Conservation (phyloP, 2,797 vertebrate species). For the Jordanella pulchra region DNA sequence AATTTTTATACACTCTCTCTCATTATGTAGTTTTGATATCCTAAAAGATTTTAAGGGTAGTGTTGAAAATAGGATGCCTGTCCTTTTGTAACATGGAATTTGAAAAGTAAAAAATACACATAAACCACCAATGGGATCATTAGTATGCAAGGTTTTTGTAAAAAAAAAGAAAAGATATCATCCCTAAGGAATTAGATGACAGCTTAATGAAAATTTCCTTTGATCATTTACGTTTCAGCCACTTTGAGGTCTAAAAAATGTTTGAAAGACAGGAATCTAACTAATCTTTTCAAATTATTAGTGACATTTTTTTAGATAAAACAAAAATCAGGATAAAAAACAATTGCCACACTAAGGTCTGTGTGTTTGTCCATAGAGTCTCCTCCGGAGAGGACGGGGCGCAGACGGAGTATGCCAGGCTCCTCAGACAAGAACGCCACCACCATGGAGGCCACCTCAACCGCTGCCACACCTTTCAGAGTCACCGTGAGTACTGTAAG, state of each 20-base stretch:
- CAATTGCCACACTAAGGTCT: neutral
- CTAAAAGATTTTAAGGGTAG: neutral
- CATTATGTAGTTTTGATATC: neutral
- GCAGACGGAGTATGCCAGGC: slow-evolving; percentile 93
- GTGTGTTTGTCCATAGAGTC: slow-evolving; percentile 82
- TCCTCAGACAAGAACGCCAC: slow-evolving; percentile 85
- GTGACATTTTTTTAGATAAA: neutral
- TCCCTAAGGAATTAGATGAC: too few relatives aligned
- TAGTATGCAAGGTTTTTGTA: neutral
- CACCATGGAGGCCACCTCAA: slow-evolving; percentile 84
- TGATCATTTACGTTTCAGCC: too few relatives aligned
- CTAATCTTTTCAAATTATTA: neutral
- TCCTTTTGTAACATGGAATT: neutral
- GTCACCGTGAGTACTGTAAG: slow-evolving; percentile 90
- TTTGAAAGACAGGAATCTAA: neutral
- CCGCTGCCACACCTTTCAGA: slow-evolving; percentile 87
- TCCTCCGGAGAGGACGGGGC: slow-evolving; percentile 88
- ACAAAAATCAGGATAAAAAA: neutral
- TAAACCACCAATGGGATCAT: neutral
- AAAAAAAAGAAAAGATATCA: too few relatives aligned
- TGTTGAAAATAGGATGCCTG: neutral
- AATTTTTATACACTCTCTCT: neutral
- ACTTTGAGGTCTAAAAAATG: too few relatives aligned
- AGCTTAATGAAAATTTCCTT: too few relatives aligned
- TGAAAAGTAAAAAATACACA: neutral